Evolutionary conservation across 2,113 vertebrate species (phyloP), one percentile per base, ranked within the genome.

Genomic region (Spea bombifrons): DNA sequence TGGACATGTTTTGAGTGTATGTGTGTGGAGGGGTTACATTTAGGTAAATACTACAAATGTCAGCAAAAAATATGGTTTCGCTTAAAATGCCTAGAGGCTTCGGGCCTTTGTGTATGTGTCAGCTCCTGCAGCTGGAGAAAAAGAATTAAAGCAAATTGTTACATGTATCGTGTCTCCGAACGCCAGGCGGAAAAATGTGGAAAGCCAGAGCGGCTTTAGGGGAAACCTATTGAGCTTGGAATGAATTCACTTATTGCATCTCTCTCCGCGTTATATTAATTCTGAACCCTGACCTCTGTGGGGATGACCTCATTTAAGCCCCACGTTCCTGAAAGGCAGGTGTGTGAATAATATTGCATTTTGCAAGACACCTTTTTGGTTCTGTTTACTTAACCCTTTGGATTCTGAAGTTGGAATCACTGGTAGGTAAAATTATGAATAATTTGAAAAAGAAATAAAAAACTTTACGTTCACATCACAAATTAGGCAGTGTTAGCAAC

Each of bases 91-190:
- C 59, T 17, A 12, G 53, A 13, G 65, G 53, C 66, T 70, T 10
- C 9, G 47, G 53, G 55, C n/a, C 43, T 45, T 50, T 68, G 43
- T 75, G 43, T 30, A 17, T 65, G 15, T 30, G 46, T 75, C 47
- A 16, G 61, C 59, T 64, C 48, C 13, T 46, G 53, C 75, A 69
- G 59, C 76, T 78, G 76, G 76, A 12, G 13, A 65, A 68, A 71
- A 71, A 30, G 30, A 50, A 71, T 78, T n/a, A 44, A 65, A 72
- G 76, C 69, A 71, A 68, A 78, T 71, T 78, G 76, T 70, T 63
- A 50, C 53, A 63, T 59, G 46, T 30, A 48, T 45, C 53, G 71
- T 10, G 57, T 71, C 59, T 45, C 47, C 45, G 66, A n/a, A 65
- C 8, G 47, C 76, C 71, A 68, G 67, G 71, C 71, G 48, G 49